Evolutionary conservation across 2,888 invertebrate species (phyloP).

Genomic region (Leptinotarsa juncta): DNA sequence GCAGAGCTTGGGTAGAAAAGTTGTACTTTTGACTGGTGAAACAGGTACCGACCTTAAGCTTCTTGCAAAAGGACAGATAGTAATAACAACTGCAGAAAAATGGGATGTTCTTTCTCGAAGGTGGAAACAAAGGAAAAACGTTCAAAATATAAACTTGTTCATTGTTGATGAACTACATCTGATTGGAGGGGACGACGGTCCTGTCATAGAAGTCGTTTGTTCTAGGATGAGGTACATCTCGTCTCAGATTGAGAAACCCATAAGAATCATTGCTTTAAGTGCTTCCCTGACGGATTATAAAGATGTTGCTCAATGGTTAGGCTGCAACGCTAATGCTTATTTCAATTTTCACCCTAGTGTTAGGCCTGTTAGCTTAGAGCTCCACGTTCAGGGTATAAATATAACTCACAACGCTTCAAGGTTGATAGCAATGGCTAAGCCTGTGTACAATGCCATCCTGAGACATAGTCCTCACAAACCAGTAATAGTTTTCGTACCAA

Average conservation of each 20-base stretch:
- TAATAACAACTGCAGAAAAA: constrained; percentile 96
- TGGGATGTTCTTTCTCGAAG: constrained; percentile 98
- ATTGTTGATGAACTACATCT: constrained; percentile 96
- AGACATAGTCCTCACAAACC: constrained; percentile 87
- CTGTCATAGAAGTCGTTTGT: constrained; percentile 93
- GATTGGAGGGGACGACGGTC: constrained; percentile 90
- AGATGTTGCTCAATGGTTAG: constrained; percentile 96
- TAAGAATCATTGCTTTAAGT: constrained; percentile 93
- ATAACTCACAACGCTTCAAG: constrained; percentile 97
- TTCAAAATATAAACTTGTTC: constrained; percentile 95
- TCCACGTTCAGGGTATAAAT: constrained; percentile 98
- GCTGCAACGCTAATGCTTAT: constrained; percentile 91
- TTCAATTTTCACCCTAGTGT: constrained; percentile 99
- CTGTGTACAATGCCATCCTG: constrained; percentile 92
- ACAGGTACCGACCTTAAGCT: constrained; percentile 96
- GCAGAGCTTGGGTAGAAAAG: constrained; percentile 82
- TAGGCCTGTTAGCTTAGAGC: constrained; percentile 91
- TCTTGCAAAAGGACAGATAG: constrained; percentile 93
- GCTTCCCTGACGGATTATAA: constrained; percentile 90
- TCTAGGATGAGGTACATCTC: constrained; percentile 93
- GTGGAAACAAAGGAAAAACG: constrained; percentile 99
- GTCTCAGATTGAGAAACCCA: constrained; percentile 89
- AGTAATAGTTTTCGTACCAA: constrained; percentile 91
- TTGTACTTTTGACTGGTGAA: constrained; percentile 94
- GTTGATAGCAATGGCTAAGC: constrained; percentile 96